These are phyloP conservation scores for Alsophila aescularia DNA, from an alignment of 2,888 invertebrate species.

Conservation along the genomic window DNA sequence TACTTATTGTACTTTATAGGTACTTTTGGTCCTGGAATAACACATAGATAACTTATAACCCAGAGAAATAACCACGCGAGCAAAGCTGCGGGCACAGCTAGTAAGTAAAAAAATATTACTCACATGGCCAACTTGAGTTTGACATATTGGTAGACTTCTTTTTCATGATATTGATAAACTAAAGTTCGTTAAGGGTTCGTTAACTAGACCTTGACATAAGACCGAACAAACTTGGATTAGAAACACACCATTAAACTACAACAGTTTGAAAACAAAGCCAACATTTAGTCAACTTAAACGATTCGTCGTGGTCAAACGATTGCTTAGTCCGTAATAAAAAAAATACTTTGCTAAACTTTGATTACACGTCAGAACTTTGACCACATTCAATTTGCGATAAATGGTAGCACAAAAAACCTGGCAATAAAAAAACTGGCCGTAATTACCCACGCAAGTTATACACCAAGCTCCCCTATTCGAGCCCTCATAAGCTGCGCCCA, in stretches of 20 bases:
- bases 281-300: slow-evolving; percentile 26
- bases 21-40: too few relatives aligned
- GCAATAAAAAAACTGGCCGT: slow-evolving; percentile 57
- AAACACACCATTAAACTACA: slow-evolving; percentile 15
- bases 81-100: too few relatives aligned
- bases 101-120: too few relatives aligned
- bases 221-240: slow-evolving; percentile 9
- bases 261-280: slow-evolving; percentile 16
- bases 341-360: slow-evolving; percentile 33
- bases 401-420: slow-evolving; percentile 65
- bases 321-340: slow-evolving; percentile 20
- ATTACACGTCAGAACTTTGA: slow-evolving; percentile 39
- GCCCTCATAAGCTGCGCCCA: slow-evolving; percentile 55
- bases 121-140: too few relatives aligned
- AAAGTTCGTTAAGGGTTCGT: too few relatives aligned
- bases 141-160: too few relatives aligned
- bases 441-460: slow-evolving; percentile 59
- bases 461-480: slow-evolving; percentile 45
- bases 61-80: too few relatives aligned
- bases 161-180: too few relatives aligned
- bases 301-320: too few relatives aligned
- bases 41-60: too few relatives aligned
- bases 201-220: background rate
- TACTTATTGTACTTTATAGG: too few relatives aligned
- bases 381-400: slow-evolving; percentile 46